Conservation (phyloP, 1,140 invertebrate genomes). For the Brachionus sp. region DNA sequence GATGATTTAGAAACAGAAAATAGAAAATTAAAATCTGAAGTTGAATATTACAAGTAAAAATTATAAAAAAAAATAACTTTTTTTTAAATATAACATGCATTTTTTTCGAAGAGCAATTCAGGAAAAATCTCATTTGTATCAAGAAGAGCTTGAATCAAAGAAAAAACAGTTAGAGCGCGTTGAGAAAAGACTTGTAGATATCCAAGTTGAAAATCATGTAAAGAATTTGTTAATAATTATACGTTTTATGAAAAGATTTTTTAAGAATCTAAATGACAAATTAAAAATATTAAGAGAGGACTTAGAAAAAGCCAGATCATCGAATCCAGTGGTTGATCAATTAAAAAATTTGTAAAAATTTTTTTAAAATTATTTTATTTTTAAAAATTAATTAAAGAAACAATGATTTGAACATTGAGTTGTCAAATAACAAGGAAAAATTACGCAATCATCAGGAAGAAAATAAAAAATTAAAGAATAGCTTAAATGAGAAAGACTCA, state of each 20-base stretch:
- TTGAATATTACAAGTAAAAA: slow-evolving; percentile 24
- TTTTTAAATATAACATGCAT: neutral
- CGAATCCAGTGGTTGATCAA: neutral
- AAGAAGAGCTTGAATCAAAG: slow-evolving; percentile 20
- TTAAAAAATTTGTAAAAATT: slow-evolving; percentile 17
- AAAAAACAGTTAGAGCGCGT: neutral
- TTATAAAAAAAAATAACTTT: neutral
- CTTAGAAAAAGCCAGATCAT: neutral
- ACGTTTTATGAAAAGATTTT: neutral
- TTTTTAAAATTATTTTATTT: neutral
- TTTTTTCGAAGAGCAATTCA: neutral
- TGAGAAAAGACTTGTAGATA: slow-evolving; percentile 4
- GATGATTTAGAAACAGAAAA: slow-evolving; percentile 36
- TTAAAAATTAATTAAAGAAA: neutral
- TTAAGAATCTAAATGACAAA: slow-evolving; percentile 12
- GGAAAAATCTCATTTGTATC: slow-evolving; percentile 31
- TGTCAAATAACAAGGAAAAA: slow-evolving; percentile 7
- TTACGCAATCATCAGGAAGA: neutral
- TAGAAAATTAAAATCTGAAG: slow-evolving; percentile 25
- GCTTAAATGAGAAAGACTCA: slow-evolving; percentile 6
- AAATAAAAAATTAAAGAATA: slow-evolving; percentile 4
- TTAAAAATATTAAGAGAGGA: neutral
- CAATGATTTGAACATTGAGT: neutral
- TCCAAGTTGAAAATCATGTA: slow-evolving; percentile 32
- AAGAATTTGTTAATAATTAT: neutral